These are phyloP conservation scores for Drosophila mimetica DNA, from an alignment of 2,888 invertebrate genomes.

Conservation along the genomic window DNA sequence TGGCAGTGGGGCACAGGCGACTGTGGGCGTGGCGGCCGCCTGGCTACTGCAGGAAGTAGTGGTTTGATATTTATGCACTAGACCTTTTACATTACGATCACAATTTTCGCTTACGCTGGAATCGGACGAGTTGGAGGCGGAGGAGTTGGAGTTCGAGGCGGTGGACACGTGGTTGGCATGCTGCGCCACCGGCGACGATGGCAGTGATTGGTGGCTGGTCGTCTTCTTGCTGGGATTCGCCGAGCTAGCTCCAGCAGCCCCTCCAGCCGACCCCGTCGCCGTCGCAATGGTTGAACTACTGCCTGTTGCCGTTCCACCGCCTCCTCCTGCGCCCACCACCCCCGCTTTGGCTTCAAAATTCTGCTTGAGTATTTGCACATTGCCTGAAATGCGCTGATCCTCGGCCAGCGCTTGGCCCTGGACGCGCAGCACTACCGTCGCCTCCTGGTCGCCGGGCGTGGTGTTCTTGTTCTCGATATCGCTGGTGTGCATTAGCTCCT, in stretches of 20 bases:
- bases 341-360: conserved; percentile 92
- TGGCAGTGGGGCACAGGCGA: conserved; percentile 51
- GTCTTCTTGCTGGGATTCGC: conserved; percentile 69
- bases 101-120: conserved; percentile 85
- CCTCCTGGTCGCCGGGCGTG: conserved; percentile 46
- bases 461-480: conserved; percentile 80
- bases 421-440: conserved; percentile 60
- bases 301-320: conserved; percentile 14
- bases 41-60: conserved; percentile 79
- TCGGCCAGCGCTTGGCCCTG: conserved; percentile 71
- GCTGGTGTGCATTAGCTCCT: conserved; percentile 83
- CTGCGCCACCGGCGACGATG: conserved; percentile 88
- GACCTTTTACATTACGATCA: conserved; percentile 89
- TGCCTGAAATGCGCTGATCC: conserved; percentile 86
- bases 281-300: conserved; percentile 10
- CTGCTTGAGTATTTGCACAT: conserved; percentile 93
- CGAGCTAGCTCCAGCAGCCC: conserved; percentile 1
- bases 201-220: conserved; percentile 86
- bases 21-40: conserved; percentile 67
- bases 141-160: conserved; percentile 56
- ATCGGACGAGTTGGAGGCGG: conserved; percentile 68
- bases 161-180: conserved; percentile 72
- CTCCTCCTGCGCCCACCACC: conserved; percentile 46
- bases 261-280: not conserved
- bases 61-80: conserved; percentile 91